phyloP scores from a whole-genome alignment of 2,888 invertebrate species.

The Eugnorisma glareosa region DNA sequence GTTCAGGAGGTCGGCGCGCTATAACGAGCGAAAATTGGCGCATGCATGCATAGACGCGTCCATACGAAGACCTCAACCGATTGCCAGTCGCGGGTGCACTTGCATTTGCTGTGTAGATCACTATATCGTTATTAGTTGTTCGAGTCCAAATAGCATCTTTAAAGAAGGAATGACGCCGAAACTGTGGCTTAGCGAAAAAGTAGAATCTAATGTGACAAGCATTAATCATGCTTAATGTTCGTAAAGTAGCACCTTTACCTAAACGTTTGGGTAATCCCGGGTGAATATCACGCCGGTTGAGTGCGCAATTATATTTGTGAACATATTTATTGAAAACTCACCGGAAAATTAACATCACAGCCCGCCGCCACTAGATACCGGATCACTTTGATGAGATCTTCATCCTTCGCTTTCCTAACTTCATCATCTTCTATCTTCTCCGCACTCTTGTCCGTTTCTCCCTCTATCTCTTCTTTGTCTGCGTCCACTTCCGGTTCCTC shows the following conservation, averaged over 20 bases:
- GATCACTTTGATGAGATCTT: constrained; percentile 85
- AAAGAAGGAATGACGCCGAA: not conserved
- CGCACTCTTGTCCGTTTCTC: constrained; percentile 46
- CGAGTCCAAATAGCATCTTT: not conserved
- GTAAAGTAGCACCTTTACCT: not conserved
- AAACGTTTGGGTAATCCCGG: not conserved
- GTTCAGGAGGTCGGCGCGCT: not conserved
- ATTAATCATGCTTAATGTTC: no score
- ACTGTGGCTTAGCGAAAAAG: not conserved
- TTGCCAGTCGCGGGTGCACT: not conserved
- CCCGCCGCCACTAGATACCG: constrained; percentile 95
- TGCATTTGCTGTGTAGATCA: not conserved
- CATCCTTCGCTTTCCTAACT: constrained; percentile 70
- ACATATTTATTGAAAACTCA: constrained; percentile 74
- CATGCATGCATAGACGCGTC: not conserved
- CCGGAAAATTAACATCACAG: constrained; percentile 94
- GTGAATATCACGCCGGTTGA: not conserved
- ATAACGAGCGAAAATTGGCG: not conserved
- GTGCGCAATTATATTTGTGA: not conserved
- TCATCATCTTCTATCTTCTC: constrained; percentile 64
- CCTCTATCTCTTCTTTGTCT: constrained; percentile 63
- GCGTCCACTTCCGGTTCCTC: constrained; percentile 40
- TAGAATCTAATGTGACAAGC: not conserved
- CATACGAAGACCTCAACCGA: not conserved
- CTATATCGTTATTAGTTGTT: not conserved